These are phyloP conservation scores for Muscina levida DNA, from an alignment of 2,888 invertebrate species.

Conservation along the genomic window DNA sequence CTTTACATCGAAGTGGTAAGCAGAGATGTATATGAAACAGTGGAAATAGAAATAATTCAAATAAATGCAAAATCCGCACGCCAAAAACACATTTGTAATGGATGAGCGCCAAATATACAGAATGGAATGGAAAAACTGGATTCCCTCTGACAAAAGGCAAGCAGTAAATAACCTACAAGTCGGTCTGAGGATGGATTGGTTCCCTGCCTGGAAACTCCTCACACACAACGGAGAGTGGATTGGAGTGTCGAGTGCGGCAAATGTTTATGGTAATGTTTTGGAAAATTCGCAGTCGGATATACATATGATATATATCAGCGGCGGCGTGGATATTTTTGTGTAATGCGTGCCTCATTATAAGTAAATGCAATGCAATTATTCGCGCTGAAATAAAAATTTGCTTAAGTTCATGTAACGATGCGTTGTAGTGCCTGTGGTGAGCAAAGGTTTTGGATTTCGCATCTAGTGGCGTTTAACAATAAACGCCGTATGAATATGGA, in stretches of 20 bases:
- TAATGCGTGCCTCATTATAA: constrained; percentile 29
- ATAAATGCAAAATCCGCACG: constrained; percentile 67
- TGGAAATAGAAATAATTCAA: constrained; percentile 28
- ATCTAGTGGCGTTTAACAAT: too few species aligned
- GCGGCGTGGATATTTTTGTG: not conserved
- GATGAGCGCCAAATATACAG: constrained; percentile 47
- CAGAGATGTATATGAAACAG: not conserved
- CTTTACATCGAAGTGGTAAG: constrained; percentile 8
- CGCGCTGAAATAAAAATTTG: constrained; percentile 5
- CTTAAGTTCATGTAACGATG: constrained; percentile 1
- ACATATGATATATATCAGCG: constrained; percentile 22
- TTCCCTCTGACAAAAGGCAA: not conserved
- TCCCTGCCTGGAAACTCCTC: not conserved
- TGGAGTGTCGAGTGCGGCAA: not conserved
- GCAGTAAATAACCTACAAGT: too few species aligned
- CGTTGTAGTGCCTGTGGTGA: not conserved
- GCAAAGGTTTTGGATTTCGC: not conserved
- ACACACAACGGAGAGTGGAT: not conserved
- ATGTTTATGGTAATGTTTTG: constrained; percentile 14
- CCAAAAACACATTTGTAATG: constrained; percentile 76
- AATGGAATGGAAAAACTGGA: constrained; percentile 4
- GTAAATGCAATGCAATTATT: constrained; percentile 3
- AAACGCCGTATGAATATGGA: too few species aligned
- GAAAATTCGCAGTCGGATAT: constrained; percentile 14
- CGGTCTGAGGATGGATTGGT: too few species aligned